These are phyloP conservation scores for Harpalus rufipes DNA, from an alignment of 2,888 invertebrate genomes.

Conservation along the genomic window DNA sequence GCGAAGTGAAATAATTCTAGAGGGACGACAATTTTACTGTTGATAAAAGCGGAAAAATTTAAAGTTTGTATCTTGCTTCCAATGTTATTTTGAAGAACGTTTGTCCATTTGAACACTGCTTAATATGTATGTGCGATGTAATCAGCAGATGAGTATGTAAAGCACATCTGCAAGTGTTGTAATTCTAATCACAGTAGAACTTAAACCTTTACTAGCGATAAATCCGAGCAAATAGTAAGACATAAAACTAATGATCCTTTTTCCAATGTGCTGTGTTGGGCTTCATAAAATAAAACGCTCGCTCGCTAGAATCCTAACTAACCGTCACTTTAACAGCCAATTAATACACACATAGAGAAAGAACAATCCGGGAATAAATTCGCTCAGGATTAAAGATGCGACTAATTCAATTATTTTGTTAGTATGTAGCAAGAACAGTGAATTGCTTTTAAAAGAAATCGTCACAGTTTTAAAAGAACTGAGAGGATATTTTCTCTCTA, in stretches of 20 bases:
- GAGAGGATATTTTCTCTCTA: background rate
- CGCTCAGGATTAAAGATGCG: background rate
- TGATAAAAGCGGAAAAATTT: no score
- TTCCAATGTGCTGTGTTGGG: conserved; percentile 5
- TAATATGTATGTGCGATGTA: background rate
- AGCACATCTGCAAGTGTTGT: background rate
- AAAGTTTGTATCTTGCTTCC: no score
- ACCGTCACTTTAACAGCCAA: background rate
- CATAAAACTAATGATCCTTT: conserved; percentile 35
- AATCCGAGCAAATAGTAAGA: conserved; percentile 15
- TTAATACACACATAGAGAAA: background rate
- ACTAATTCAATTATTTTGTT: background rate
- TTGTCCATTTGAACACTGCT: background rate
- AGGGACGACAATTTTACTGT: background rate
- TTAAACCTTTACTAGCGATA: background rate
- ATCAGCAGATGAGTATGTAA: background rate
- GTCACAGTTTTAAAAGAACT: background rate
- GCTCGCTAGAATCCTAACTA: background rate
- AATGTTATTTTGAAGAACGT: no score
- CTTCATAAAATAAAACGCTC: conserved; percentile 3
- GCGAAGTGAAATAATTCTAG: background rate
- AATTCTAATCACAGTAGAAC: background rate
- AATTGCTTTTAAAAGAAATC: conserved; percentile 6
- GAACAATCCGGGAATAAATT: background rate
- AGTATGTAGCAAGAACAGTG: background rate